phyloP scores from a whole-genome alignment of 2,113 vertebrate genomes.

The Halcyon malimbica region DNA sequence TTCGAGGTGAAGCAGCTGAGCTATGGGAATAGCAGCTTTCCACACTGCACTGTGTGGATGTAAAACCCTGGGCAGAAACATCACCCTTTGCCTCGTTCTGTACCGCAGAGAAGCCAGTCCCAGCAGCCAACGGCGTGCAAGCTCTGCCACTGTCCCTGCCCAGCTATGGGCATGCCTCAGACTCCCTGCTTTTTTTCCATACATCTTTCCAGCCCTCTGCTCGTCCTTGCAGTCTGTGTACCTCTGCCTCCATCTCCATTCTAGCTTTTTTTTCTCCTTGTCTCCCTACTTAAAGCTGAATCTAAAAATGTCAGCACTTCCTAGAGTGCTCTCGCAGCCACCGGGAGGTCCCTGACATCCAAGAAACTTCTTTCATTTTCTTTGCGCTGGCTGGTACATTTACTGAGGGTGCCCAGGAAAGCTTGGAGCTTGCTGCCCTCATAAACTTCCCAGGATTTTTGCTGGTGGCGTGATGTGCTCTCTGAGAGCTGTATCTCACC shows the following conservation, averaged over 20 bases:
- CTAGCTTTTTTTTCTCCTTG: background rate
- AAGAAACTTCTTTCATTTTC: background rate
- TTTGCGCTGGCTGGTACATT: background rate
- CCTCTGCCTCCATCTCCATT: background rate
- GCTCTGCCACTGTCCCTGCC: background rate
- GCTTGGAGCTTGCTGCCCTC: background rate
- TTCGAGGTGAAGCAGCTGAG: background rate
- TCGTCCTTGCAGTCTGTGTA: background rate
- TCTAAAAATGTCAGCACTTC: background rate
- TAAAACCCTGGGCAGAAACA: background rate
- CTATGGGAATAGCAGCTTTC: background rate
- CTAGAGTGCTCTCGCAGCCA: background rate
- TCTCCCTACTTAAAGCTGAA: background rate
- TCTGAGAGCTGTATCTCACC: background rate
- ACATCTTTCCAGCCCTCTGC: background rate
- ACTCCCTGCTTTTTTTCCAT: background rate
- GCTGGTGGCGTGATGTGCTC: background rate
- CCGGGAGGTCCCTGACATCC: background rate
- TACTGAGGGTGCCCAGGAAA: background rate
- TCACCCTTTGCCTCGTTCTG: background rate
- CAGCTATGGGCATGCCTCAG: background rate
- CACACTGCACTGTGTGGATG: rapidly evolving
- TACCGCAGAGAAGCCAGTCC: background rate
- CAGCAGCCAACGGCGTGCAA: background rate
- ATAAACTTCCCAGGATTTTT: background rate